Evolutionary conservation across 2,888 invertebrate species (phyloP).

Genomic region (Heteropelma amictum): DNA sequence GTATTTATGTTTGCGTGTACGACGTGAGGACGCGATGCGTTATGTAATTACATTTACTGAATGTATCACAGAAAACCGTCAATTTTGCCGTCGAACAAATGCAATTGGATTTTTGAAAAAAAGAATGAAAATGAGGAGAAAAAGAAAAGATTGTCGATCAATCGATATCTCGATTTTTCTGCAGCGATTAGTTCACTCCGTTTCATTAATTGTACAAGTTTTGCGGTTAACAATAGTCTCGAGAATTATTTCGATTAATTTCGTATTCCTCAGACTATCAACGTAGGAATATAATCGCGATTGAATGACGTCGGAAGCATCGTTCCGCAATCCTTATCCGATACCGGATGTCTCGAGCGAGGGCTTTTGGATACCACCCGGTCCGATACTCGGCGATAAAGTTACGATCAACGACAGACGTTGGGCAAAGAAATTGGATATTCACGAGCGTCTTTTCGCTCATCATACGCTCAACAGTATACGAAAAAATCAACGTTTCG

Average conservation of each 20-base stretch:
- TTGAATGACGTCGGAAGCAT: constrained; percentile 45
- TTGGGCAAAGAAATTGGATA: constrained; percentile 68
- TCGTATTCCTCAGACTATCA: neutral
- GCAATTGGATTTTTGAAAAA: neutral
- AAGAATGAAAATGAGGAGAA: neutral
- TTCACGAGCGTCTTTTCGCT: constrained; percentile 80
- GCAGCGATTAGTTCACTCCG: constrained; percentile 24
- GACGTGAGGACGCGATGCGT: constrained; percentile 8
- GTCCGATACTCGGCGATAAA: constrained; percentile 68
- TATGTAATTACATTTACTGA: constrained; percentile 40
- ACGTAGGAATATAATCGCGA: neutral
- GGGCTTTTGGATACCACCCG: constrained; percentile 65
- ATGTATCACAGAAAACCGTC: neutral
- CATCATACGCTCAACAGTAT: constrained; percentile 82
- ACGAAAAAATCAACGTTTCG: constrained; percentile 74
- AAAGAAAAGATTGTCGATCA: too few relatives aligned
- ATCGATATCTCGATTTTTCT: constrained; percentile 21
- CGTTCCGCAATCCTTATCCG: constrained; percentile 71
- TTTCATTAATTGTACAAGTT: neutral
- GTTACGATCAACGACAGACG: constrained; percentile 64
- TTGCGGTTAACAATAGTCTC: constrained; percentile 4
- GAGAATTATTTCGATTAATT: neutral
- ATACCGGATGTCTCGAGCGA: constrained; percentile 72
- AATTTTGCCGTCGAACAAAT: constrained; percentile 37
- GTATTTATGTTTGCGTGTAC: neutral